These are phyloP conservation scores for Calliopum simillimum DNA, from an alignment of 2,888 invertebrate genomes.

Conservation along the genomic window DNA sequence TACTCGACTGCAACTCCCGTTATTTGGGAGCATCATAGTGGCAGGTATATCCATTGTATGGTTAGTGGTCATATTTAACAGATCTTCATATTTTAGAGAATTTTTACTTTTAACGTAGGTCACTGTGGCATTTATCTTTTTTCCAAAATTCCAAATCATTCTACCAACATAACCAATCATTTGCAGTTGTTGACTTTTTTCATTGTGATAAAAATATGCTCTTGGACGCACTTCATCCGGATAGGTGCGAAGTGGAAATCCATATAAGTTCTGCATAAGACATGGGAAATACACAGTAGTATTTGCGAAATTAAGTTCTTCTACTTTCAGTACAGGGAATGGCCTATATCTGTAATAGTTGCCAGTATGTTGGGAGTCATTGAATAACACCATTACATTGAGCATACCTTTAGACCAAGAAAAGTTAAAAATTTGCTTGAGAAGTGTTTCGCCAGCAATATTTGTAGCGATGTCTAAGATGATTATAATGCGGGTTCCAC, in stretches of 20 bases:
- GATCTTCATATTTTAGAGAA: neutral
- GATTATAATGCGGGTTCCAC: no score
- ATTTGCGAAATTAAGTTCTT: neutral
- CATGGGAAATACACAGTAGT: neutral
- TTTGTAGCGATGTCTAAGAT: no score
- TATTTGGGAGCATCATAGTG: neutral
- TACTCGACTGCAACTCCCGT: neutral
- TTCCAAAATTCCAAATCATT: conserved; percentile 48
- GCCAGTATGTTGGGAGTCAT: conserved; percentile 2
- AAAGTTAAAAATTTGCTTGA: no score
- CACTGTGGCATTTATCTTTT: conserved; percentile 47
- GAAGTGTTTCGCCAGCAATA: no score
- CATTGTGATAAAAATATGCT: conserved; percentile 45
- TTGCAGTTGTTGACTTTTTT: conserved; percentile 24
- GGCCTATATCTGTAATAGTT: conserved; percentile 47
- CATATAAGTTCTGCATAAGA: conserved; percentile 40
- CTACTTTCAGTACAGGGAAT: conserved; percentile 46
- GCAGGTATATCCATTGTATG: neutral
- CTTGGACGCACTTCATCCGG: conserved; percentile 53
- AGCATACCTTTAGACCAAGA: conserved; percentile 35
- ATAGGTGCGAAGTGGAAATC: conserved; percentile 42
- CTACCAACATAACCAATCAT: conserved; percentile 49
- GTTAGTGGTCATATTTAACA: neutral
- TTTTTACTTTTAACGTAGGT: no score
- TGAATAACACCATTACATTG: conserved; percentile 39